phyloP scores from a whole-genome alignment of 2,888 invertebrate species.

The Synergus japonicus region DNA sequence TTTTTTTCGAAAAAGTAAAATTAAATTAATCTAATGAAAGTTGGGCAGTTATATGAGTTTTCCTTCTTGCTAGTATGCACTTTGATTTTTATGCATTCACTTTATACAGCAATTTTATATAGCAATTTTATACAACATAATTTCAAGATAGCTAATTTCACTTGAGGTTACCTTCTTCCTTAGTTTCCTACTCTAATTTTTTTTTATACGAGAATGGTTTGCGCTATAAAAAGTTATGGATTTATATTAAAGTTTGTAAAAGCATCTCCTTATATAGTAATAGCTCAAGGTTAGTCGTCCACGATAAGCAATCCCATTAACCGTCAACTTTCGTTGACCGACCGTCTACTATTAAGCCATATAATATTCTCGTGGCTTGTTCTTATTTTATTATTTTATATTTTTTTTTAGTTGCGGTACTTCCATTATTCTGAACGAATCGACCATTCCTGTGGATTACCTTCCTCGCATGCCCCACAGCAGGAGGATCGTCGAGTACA shows the following conservation, averaged over 20 bases:
- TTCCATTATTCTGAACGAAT: conserved; percentile 37
- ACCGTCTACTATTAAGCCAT: conserved; percentile 39
- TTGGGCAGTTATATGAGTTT: too few relatives aligned
- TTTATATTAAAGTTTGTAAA: conserved; percentile 24
- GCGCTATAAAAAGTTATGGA: background rate
- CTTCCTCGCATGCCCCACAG: conserved; percentile 26
- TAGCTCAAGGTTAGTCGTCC: conserved; percentile 1
- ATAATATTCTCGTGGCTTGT: conserved; percentile 17
- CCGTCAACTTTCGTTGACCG: conserved; percentile 35
- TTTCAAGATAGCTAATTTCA: background rate
- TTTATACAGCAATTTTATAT: background rate
- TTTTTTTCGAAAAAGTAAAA: too few relatives aligned
- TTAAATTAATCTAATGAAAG: too few relatives aligned
- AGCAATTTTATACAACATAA: background rate
- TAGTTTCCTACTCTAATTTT: conserved; percentile 2
- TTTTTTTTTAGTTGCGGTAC: conserved; percentile 28
- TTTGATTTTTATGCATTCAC: too few relatives aligned
- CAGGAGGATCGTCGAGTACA: conserved; percentile 24
- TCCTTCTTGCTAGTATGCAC: too few relatives aligned
- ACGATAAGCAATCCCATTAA: conserved; percentile 20
- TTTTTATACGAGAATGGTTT: background rate
- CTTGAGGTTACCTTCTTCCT: background rate
- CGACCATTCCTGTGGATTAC: conserved; percentile 27
- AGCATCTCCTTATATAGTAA: background rate
- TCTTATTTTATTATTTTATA: conserved; percentile 6